These are phyloP conservation scores for Rhopilema esculentum DNA, from an alignment of 30 jellyfish, hydroid and myxozoan genomes.

Conservation along the genomic window DNA sequence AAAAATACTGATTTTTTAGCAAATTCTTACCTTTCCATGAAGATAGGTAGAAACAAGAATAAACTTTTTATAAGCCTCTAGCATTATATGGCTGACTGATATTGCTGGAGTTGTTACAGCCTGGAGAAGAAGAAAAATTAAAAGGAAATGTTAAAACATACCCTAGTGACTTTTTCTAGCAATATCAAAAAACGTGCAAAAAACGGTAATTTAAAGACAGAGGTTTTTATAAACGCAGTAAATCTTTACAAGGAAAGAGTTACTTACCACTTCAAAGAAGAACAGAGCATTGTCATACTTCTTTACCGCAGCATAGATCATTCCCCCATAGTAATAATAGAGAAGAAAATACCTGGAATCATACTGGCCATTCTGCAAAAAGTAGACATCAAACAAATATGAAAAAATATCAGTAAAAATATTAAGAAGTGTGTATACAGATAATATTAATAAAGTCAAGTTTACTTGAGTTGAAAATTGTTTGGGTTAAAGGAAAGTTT, in stretches of 20 bases:
- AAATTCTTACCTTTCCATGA: slow-evolving; percentile 88
- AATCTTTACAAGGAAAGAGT: neutral
- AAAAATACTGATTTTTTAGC: too few species aligned
- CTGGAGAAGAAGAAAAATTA: slow-evolving; percentile 32
- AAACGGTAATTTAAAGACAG: too few species aligned
- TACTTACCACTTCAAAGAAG: slow-evolving; percentile 91
- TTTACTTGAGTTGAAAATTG: too few species aligned
- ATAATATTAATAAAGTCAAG: too few species aligned
- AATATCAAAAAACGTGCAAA: too few species aligned
- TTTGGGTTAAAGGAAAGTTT: too few species aligned
- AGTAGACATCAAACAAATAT: neutral
- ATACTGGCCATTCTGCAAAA: slow-evolving; percentile 38
- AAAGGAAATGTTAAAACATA: neutral
- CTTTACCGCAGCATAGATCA: slow-evolving; percentile 86
- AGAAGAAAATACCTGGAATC: slow-evolving; percentile 79
- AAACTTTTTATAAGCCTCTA: slow-evolving; percentile 88
- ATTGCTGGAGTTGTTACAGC: slow-evolving; percentile 96
- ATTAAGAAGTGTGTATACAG: neutral
- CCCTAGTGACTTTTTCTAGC: too few species aligned
- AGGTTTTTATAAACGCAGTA: too few species aligned
- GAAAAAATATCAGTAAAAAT: neutral
- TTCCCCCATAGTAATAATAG: slow-evolving; percentile 91
- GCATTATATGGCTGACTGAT: slow-evolving; percentile 95
- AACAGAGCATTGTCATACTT: slow-evolving; percentile 86
- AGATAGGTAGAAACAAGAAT: slow-evolving; percentile 75